phyloP scores from a whole-genome alignment of 30 jellyfish, hydroid and myxozoan genomes.

The Sanderia malayensis region DNA sequence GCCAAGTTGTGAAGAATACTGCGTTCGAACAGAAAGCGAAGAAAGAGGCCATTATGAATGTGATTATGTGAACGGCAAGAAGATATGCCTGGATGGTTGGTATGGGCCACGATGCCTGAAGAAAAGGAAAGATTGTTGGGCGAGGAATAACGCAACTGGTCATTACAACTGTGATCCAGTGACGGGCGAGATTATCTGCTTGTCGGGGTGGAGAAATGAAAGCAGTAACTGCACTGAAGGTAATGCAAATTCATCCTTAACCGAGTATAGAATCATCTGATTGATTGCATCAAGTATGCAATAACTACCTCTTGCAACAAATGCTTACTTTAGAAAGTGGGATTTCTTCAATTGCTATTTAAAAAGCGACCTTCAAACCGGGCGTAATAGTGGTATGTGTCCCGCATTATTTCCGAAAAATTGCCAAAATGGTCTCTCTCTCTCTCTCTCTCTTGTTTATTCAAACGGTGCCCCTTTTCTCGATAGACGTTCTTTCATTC shows the following conservation, averaged over 20 bases:
- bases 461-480: no score
- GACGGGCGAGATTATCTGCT: constrained; percentile 63
- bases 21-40: constrained; percentile 36
- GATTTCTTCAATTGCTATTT: no score
- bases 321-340: no score
- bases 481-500: no score
- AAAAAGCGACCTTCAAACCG: no score
- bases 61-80: constrained; percentile 62
- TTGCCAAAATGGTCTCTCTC: no score
- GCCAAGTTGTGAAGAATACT: constrained; percentile 63
- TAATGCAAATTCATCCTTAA: background rate
- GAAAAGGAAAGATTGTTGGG: constrained; percentile 27
- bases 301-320: no score
- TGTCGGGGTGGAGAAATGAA: constrained; percentile 71
- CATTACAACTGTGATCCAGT: constrained; percentile 57
- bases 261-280: no score
- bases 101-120: constrained; percentile 43
- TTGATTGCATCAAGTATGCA: no score
- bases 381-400: no score
- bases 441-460: no score
- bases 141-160: constrained; percentile 46
- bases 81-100: constrained; percentile 72
- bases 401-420: no score
- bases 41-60: constrained; percentile 62
- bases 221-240: constrained; percentile 51